These are phyloP conservation scores for Zophobas atratus DNA, from an alignment of 1,140 invertebrate genomes.

Conservation along the genomic window DNA sequence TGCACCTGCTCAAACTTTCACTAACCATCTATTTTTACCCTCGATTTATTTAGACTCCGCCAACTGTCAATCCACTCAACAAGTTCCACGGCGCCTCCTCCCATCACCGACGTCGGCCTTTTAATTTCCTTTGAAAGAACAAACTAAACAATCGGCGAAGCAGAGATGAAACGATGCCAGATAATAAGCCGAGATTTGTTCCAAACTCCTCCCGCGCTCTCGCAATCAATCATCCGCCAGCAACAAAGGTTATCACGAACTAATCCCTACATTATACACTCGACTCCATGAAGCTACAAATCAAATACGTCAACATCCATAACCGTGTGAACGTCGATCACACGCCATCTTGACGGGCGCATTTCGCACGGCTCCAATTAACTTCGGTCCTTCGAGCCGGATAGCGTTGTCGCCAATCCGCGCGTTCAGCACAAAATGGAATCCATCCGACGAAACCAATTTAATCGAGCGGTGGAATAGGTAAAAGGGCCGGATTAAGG, in stretches of 20 bases:
- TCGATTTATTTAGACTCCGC: too few species aligned
- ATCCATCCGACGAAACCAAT: slow-evolving; percentile 19
- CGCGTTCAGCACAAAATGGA: slow-evolving; percentile 4
- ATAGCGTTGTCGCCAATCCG: not conserved
- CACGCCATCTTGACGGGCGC: slow-evolving; percentile 12
- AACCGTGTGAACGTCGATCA: slow-evolving; percentile 19
- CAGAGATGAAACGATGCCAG: not conserved
- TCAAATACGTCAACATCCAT: slow-evolving; percentile 22
- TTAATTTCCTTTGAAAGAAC: not conserved
- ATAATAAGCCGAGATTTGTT: slow-evolving; percentile 18
- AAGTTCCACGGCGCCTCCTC: too few species aligned
- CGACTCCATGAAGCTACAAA: slow-evolving; percentile 28
- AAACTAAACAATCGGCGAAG: not conserved
- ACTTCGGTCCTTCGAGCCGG: too few species aligned
- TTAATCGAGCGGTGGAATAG: slow-evolving; percentile 25
- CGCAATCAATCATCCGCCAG: slow-evolving; percentile 4
- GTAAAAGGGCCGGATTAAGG: slow-evolving; percentile 17
- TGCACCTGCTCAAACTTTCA: too few species aligned
- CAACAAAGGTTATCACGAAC: slow-evolving; percentile 20
- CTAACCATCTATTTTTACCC: too few species aligned
- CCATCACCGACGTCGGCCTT: too few species aligned
- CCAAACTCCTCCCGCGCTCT: not conserved
- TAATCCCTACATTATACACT: slow-evolving; percentile 31
- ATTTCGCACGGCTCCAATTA: not conserved
- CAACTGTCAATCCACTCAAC: too few species aligned